Evolutionary conservation across 1,140 invertebrate genomes (phyloP), one percentile per base, ranked within the genome.

Genomic region (Antheraea pernyi): DNA sequence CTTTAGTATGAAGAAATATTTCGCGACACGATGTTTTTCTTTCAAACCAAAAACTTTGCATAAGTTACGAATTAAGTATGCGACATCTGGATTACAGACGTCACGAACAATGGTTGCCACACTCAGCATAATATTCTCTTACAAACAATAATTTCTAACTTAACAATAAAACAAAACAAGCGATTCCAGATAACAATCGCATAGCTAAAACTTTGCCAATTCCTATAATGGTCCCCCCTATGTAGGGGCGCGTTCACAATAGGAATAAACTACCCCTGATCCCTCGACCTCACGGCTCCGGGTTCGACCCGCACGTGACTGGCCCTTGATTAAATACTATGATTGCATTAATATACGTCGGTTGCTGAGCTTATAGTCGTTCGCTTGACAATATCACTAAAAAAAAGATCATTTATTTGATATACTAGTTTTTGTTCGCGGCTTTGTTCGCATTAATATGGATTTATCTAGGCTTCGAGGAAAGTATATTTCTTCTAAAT

Each of bases 281-380:
- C 77, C 75, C 67, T 69, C 59, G 64, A 71, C 69, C 74, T 53
- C 46, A 53, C 13, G 46, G 46, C 70, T 69, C 70, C 69, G 68
- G 39, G 72, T 74, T 72, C 72, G 42, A n/a, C 70, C 63, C 68
- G 80, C 77, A 78, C 79, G 84, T 80, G 82, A 81, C 77, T 76
- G 65, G 72, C 74, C 70, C 68, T 77, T 83, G 83, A 85, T 83
- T 83, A 85, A 77, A 79, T 70, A 73, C 67, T 67, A 78, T 79
- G 74, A 79, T 74, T 76, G 69, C 46, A 6, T 53, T 53, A 53
- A 70, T 59, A 37, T 19, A 61, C 22, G 60, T 53, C 6, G 46
- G 46, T n/a, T 53, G 46, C 16, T 53, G 46, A 6, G 46, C 39
- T 10, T 53, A 53, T n/a, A 53, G 46, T 16, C 11, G 46, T 13